These are phyloP conservation scores for Drosophila neotestacea DNA, from an alignment of 2,888 invertebrate genomes.

Conservation along the genomic window DNA sequence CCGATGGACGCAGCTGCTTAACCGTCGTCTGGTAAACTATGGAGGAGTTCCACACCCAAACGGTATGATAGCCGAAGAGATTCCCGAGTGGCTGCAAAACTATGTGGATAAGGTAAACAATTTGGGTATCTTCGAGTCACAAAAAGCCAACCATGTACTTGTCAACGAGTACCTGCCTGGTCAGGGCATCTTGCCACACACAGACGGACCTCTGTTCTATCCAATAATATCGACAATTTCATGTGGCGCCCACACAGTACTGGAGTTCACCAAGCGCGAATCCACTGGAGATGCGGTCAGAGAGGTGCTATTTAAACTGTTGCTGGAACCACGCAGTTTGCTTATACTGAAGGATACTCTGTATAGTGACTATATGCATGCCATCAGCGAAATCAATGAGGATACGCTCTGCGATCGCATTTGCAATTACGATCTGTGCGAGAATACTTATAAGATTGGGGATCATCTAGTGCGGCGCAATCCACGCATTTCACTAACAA, in stretches of 20 bases:
- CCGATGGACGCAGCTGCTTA: slow-evolving; percentile 97
- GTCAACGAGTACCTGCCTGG: slow-evolving; percentile 97
- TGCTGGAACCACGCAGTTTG: slow-evolving; percentile 95
- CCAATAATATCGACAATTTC: slow-evolving; percentile 97
- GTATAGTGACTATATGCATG: slow-evolving; percentile 94
- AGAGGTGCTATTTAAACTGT: slow-evolving; percentile 88
- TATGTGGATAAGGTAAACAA: slow-evolving; percentile 90
- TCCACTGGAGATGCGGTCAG: slow-evolving; percentile 10
- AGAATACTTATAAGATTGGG: slow-evolving; percentile 86
- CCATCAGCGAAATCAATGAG: slow-evolving; percentile 90
- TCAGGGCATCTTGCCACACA: slow-evolving; percentile 98
- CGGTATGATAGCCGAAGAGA: slow-evolving; percentile 95
- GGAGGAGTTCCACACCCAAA: slow-evolving; percentile 97
- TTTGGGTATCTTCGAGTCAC: slow-evolving; percentile 88
- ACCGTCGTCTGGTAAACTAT: slow-evolving; percentile 98
- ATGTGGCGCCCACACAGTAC: slow-evolving; percentile 95
- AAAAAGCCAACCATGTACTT: slow-evolving; percentile 95
- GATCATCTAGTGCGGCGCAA: slow-evolving; percentile 90
- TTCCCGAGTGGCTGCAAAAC: slow-evolving; percentile 93
- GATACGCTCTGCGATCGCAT: slow-evolving; percentile 89
- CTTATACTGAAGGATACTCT: slow-evolving; percentile 93
- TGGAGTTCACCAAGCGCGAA: slow-evolving; percentile 89
- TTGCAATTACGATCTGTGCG: slow-evolving; percentile 89
- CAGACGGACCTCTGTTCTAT: slow-evolving; percentile 97
- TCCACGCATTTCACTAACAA: slow-evolving; percentile 93